These are phyloP conservation scores for Scelioninae gen. 2 DNA, from an alignment of 2,888 invertebrate species.

Conservation along the genomic window DNA sequence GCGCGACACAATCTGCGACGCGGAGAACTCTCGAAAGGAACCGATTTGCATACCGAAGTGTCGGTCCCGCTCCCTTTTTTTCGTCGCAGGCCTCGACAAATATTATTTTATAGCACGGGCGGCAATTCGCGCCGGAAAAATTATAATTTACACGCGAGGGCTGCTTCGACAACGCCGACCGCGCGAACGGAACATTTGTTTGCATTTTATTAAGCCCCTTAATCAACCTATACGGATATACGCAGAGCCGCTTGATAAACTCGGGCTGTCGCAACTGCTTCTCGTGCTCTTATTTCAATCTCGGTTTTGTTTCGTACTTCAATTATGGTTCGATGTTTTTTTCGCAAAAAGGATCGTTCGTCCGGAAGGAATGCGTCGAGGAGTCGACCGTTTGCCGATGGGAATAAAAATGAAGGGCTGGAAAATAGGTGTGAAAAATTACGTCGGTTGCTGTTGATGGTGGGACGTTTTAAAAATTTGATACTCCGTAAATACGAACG, in stretches of 20 bases:
- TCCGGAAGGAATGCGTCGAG: no score
- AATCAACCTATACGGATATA: slow-evolving; percentile 50
- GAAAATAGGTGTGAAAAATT: no score
- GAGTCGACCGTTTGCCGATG: no score
- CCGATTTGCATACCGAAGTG: slow-evolving; percentile 67
- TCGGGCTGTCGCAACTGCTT: slow-evolving; percentile 13
- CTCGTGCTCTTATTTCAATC: slow-evolving; percentile 22
- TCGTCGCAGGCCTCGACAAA: slow-evolving; percentile 34
- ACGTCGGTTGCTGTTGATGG: no score
- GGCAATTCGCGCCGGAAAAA: slow-evolving; percentile 54
- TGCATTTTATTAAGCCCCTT: slow-evolving; percentile 55
- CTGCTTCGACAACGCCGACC: slow-evolving; percentile 38
- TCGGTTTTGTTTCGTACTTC: no score
- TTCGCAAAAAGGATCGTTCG: no score
- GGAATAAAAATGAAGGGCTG: no score
- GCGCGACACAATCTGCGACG: slow-evolving; percentile 62
- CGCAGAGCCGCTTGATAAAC: slow-evolving; percentile 26
- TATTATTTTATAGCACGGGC: slow-evolving; percentile 56
- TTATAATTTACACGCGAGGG: slow-evolving; percentile 54
- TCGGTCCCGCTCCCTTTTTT: slow-evolving; percentile 48
- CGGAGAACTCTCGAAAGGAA: slow-evolving; percentile 61
- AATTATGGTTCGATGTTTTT: no score
- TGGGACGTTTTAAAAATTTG: no score
- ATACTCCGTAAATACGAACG: no score
- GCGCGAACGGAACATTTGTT: slow-evolving; percentile 47